Evolutionary conservation across 2,797 vertebrate species (phyloP), one percentile per base, ranked within the genome.

Genomic region (Neosilurus mollespiculum): DNA sequence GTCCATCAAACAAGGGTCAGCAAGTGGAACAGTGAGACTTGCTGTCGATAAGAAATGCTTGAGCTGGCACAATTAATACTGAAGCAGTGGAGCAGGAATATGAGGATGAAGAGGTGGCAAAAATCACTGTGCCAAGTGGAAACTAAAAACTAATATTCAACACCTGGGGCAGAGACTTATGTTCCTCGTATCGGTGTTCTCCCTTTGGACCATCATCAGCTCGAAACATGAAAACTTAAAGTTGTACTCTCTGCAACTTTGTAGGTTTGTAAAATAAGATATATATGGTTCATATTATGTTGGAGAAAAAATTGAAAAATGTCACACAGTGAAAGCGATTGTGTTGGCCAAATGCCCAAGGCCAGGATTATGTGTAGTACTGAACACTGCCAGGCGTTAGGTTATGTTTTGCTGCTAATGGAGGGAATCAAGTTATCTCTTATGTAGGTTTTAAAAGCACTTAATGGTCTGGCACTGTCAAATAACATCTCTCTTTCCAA

Each of bases 341-440:
- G 22, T 37, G 22, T 76, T 6, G 7, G 22, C 83, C 75, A 81
- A 78, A 78, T 85, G 83, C 86, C 89, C 83, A 85, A 85, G 75
- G 87, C 88, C 87, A 89, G 84, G 87, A 89, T 82, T 78, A 71
- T 81, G 82, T 86, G 87, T 86, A 84, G 85, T 87, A 84, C 83
- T 87, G 78, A 89, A 84, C 90, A 91, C 91, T 91, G 91, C 90
- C 92, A 92, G 89, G 90, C 85, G 85, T 88, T 88, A 76, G 87
- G 85, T 85, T 88, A 78, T 87, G 85, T 85, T 89, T 88, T 86
- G 84, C 88, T 89, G 83, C 86, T 86, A 82, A 87, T 34, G 53
- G 72, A 87, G 87, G 81, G 80, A 88, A 77, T 76, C 67, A 67
- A 34, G 82, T 87, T 83, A 87, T 91, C 88, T 90, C 87, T 85